phyloP scores from a whole-genome alignment of 2,888 invertebrate species.

The Carcina quercana region DNA sequence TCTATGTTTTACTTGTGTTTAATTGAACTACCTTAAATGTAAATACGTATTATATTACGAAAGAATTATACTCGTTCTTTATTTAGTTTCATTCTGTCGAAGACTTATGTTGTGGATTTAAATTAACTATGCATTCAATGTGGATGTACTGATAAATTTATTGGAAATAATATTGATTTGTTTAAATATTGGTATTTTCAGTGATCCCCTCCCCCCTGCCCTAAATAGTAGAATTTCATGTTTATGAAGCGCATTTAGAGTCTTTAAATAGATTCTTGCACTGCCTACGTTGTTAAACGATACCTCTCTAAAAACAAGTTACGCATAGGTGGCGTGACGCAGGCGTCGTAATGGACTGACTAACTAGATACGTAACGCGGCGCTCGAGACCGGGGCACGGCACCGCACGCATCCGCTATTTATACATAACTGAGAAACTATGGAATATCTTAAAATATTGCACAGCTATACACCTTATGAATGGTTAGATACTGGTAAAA shows the following conservation, averaged over 20 bases:
- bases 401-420: conserved; percentile 27
- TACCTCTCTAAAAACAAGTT: conserved; percentile 19
- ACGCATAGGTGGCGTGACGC: conserved; percentile 26
- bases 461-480: too few species aligned
- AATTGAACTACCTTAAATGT: conserved; percentile 66
- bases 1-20: conserved; percentile 69
- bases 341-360: conserved; percentile 30
- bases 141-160: conserved; percentile 73
- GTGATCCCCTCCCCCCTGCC: conserved; percentile 12
- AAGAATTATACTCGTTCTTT: conserved; percentile 54
- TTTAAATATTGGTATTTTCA: conserved; percentile 51
- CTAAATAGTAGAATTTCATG: too few species aligned
- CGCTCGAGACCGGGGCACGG: conserved; percentile 14
- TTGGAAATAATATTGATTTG: conserved; percentile 75
- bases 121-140: conserved; percentile 61
- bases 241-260: too few species aligned
- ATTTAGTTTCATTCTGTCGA: conserved; percentile 61
- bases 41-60: conserved; percentile 61
- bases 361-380: conserved; percentile 28
- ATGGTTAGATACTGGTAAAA: too few species aligned
- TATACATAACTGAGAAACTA: conserved; percentile 14
- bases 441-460: too few species aligned
- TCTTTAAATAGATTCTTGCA: too few species aligned
- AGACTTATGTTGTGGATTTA: conserved; percentile 59
- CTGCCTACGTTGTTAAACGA: conserved; percentile 11